phyloP scores from a whole-genome alignment of 2,113 vertebrate species.

The Arizona elegans region DNA sequence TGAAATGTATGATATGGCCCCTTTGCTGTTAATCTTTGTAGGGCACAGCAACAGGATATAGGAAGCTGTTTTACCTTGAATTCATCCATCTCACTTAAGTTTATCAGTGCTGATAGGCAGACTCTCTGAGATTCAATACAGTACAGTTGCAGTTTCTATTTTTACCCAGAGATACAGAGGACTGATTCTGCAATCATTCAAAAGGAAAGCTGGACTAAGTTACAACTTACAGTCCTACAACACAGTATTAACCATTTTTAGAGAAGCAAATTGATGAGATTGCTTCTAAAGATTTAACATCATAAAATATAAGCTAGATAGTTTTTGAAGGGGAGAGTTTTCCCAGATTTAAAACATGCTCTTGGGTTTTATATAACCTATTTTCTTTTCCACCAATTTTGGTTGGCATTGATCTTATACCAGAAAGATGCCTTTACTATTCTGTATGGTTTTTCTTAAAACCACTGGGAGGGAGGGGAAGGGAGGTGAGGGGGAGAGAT shows the following conservation, averaged over 20 bases:
- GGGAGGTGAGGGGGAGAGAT: too few species aligned
- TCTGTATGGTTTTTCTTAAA: neutral
- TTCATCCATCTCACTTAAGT: neutral
- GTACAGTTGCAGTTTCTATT: neutral
- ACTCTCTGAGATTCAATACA: neutral
- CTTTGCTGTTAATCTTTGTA: conserved; percentile 4
- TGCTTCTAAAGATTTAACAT: neutral
- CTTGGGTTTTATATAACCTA: neutral
- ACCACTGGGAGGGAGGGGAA: too few species aligned
- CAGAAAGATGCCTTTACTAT: neutral
- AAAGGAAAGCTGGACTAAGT: neutral
- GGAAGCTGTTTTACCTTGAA: neutral
- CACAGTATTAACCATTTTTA: neutral
- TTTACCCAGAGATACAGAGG: neutral
- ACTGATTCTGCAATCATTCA: neutral
- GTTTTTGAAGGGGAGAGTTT: neutral
- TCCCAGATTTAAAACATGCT: neutral
- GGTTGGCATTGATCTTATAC: neutral
- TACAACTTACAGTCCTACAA: neutral
- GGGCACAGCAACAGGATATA: neutral
- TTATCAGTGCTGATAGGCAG: neutral
- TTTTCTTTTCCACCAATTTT: neutral
- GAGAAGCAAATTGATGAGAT: neutral
- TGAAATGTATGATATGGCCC: neutral
- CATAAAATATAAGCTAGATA: neutral